Evolutionary conservation across 2,113 vertebrate species (phyloP), one percentile per base, ranked within the genome.

Genomic region (Myrmecophaga tridactyla): DNA sequence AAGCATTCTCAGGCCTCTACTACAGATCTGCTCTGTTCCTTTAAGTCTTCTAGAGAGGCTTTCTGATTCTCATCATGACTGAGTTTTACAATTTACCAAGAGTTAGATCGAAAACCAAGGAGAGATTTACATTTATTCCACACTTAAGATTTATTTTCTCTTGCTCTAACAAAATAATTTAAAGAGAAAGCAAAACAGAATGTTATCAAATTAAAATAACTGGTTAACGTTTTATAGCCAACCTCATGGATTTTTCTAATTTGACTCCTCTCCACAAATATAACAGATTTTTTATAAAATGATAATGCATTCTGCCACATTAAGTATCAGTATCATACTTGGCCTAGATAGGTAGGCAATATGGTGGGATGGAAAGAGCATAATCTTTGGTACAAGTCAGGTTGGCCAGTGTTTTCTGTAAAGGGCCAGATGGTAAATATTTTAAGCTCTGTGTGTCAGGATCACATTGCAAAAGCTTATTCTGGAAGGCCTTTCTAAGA

Each of bases 401-500:
- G n/a, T 13, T 36, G 62, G 7, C 12, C 5, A 78, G 31, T 9
- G 34, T n/a, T 82, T 94, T 88, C 46, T 43, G 13, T 15, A 53
- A 48, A 67, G 41, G 6, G 1, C 5, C 13, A 56, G 63, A 15
- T 53, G 51, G 75, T 82, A 94, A 70, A 51, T 84, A 90, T 53
- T 73, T 96, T 63, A 81, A 60, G n/a, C 60, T 63, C 86, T 86
- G 18, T 41, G 29, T 80, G 29, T 39, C n/a, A 85, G 17, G 36
- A 58, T 18, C 67, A 77, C 46, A 81, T 73, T 83, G 48, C 17
- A 76, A 73, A 78, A 25, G 8, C 29, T 94, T 77, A 88, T 75
- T 93, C 46, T 82, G 11, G 67, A 93, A 80, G 86, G 23, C 4
- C 34, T 96, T 90, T 90, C 77, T 65, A 48, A 93, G 51, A 89